Evolutionary conservation across 2,113 vertebrate species (phyloP).

Genomic region (Polyodon spathula): DNA sequence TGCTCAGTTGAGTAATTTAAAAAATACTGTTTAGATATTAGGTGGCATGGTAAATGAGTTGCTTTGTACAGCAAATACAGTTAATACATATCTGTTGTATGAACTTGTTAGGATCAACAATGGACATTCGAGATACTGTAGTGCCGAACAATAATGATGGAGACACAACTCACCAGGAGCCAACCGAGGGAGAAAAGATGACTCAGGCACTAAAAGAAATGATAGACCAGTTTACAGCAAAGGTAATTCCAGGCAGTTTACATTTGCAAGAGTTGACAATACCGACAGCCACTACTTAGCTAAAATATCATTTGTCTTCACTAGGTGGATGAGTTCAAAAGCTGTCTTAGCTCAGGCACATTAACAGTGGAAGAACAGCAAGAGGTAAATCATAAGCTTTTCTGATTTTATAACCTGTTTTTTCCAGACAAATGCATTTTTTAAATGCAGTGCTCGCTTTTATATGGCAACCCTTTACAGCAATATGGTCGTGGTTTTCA

Average conservation of each 20-base stretch:
- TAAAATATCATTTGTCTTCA: constrained; percentile 18
- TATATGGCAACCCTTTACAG: too few species aligned
- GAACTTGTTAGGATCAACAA: constrained; percentile 3
- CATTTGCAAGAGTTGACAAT: too few species aligned
- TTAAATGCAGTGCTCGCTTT: background rate
- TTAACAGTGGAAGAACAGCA: constrained; percentile 49
- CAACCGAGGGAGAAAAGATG: constrained; percentile 68
- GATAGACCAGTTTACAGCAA: constrained; percentile 62
- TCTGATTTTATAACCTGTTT: background rate
- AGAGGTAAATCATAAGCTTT: constrained; percentile 51
- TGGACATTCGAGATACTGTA: constrained; percentile 3
- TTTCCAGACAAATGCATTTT: background rate
- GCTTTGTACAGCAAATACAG: too few species aligned
- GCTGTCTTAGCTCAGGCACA: constrained; percentile 39
- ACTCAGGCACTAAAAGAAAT: constrained; percentile 65
- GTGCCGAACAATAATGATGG: background rate
- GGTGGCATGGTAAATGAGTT: too few species aligned
- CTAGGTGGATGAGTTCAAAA: constrained; percentile 76
- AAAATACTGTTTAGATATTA: too few species aligned
- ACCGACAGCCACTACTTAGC: too few species aligned
- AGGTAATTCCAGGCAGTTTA: constrained; percentile 45
- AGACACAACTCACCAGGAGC: constrained; percentile 23
- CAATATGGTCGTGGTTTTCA: too few species aligned
- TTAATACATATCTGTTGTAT: too few species aligned
- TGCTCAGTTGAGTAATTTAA: too few species aligned